These are phyloP conservation scores for Anthoscopus minutus DNA, from an alignment of 2,113 vertebrate genomes.

Conservation along the genomic window DNA sequence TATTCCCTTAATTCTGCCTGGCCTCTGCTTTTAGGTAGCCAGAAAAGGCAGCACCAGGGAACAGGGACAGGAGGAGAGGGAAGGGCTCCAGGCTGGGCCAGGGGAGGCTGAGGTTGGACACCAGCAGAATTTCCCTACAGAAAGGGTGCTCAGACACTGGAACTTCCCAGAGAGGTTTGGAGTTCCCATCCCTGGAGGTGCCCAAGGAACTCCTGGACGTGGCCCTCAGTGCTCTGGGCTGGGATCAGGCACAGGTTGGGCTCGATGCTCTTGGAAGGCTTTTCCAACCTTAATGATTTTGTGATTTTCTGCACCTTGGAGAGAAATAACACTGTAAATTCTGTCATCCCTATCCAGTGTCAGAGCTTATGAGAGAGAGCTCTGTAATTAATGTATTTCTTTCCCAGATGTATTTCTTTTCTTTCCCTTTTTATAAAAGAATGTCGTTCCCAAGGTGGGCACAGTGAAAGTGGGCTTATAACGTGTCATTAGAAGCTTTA, in stretches of 20 bases:
- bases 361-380: background rate
- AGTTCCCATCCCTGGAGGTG: background rate
- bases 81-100: background rate
- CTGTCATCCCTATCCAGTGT: background rate
- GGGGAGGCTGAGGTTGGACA: accelerated
- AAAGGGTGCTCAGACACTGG: accelerated
- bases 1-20: background rate
- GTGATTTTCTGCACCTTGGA: background rate
- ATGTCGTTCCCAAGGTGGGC: background rate
- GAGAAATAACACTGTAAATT: background rate
- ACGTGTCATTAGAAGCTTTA: background rate
- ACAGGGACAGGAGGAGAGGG: background rate
- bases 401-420: background rate
- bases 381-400: background rate
- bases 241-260: background rate
- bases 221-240: background rate
- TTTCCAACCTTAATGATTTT: background rate
- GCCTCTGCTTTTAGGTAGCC: background rate
- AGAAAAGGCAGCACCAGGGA: background rate
- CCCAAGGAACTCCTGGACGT: background rate
- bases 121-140: background rate
- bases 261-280: background rate
- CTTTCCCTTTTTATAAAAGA: background rate
- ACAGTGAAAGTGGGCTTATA: background rate
- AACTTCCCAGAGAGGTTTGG: background rate